Evolutionary conservation across 92 coral and sea anemone genomes (phyloP).

Genomic region (Phymanthus crucifer): DNA sequence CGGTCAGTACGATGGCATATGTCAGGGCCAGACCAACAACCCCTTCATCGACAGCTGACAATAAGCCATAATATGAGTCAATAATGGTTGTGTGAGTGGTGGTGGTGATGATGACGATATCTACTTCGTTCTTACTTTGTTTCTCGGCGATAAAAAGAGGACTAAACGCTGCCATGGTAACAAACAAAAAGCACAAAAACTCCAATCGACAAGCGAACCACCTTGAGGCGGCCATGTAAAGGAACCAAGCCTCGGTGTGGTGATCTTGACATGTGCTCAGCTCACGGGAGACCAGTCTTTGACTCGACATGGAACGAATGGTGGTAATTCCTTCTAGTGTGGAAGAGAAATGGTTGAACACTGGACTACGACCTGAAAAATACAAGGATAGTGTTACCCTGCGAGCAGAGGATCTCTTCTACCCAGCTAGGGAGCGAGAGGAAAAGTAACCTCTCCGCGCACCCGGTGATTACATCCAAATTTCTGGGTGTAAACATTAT

Average conservation of each 20-base stretch:
- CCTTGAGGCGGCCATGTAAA: conserved; percentile 65
- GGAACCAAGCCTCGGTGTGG: conserved; percentile 86
- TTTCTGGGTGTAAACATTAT: neutral
- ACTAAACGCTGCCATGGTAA: conserved; percentile 81
- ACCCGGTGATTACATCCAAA: no score
- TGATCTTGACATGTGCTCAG: conserved; percentile 80
- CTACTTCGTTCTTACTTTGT: conserved; percentile 51
- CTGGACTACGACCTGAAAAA: conserved; percentile 80
- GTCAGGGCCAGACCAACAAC: conserved; percentile 80
- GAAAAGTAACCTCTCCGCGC: no score
- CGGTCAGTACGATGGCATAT: conserved; percentile 77
- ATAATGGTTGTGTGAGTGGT: neutral
- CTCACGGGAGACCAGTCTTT: conserved; percentile 56
- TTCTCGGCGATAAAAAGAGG: conserved; percentile 78
- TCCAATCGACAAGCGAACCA: conserved; percentile 93
- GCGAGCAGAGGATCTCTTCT: no score
- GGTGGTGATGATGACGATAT: neutral
- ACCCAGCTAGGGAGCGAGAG: no score
- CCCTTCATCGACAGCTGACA: conserved; percentile 73
- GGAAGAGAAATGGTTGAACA: conserved; percentile 80
- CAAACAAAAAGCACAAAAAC: conserved; percentile 66
- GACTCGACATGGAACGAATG: conserved; percentile 76
- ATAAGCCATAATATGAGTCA: neutral
- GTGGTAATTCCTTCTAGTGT: conserved; percentile 78
- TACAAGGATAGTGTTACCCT: neutral